Base-by-base conservation (phyloP, 2,797 vertebrate genomes). In the Sylvia borin region DNA sequence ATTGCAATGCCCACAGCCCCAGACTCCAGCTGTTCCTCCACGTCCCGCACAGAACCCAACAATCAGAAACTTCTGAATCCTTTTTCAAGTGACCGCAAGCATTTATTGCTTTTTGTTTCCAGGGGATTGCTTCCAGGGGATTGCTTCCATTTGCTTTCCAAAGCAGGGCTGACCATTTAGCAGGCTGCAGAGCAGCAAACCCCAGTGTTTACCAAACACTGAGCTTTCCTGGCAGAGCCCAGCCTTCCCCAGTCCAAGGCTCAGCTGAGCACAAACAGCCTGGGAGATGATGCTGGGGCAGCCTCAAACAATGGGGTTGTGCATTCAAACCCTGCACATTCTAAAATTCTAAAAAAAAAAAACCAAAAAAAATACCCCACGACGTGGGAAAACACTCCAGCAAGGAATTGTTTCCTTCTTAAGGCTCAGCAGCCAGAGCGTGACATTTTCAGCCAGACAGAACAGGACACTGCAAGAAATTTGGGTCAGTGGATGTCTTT, bases 191-290 rank as follows among this genome's bases (percentile, higher is more conserved):
- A 82, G 64, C 74, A 71, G 94, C 82, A 82, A 60, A 82, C 12
- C 55, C 78, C 73, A 75, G 76, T 85, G 85, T 96, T 96, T 95
- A 93, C 79, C 65, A 90, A 92, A 94, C 77, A 89, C 73, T 25
- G 2, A 75, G 19, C 67, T 80, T 88, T 90, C 88, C 95, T 95
- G 95, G 96, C 92, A 94, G 11, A 66, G 48, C 73, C 45, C 27
- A 10, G 58, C 42, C 6, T 0, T 68, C 26, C 21, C 65, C 17
- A 38, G 70, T 66, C 92, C 93, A 93, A 92, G 86, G 62, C 92
- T 65, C 72, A 76, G 85, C 67, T 58, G 54, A 88, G 65, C 66
- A 58, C 74, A 88, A 7, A 1, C 57, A 58, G 42, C 70, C 72
- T 68, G 81, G 60, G 45, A 86, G 57, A 66, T 2, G 67, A 32